A percentile compares a stretch with the other conserved stretches of the same genome.
These are phyloP conservation scores for Melanophora roralis DNA, from an alignment of 2,888 invertebrate species.

Conservation along the genomic window DNA sequence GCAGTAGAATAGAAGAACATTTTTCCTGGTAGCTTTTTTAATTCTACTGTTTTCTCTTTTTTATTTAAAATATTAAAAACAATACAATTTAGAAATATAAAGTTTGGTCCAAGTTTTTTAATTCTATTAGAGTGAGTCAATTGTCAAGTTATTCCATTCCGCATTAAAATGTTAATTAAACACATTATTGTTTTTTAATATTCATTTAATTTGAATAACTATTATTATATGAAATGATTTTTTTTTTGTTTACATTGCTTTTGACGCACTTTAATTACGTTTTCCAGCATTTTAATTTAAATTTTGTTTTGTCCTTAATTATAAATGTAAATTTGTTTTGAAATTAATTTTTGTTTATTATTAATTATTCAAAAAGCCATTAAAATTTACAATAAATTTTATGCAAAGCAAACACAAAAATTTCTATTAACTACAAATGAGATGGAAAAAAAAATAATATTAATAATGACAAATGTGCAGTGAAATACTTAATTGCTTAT, in stretches of 20 bases:
- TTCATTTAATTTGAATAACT: constrained; percentile 39
- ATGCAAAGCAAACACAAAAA: constrained; percentile 53
- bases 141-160: constrained; percentile 29
- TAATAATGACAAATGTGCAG: not conserved
- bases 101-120: too few species aligned
- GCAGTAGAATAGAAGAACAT: too few species aligned
- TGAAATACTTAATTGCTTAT: not conserved
- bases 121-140: too few species aligned
- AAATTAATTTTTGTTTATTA: constrained; percentile 40
- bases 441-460: not conserved
- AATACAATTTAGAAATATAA: too few species aligned
- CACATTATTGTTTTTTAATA: constrained; percentile 46
- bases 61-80: too few species aligned
- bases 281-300: not conserved
- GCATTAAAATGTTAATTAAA: constrained; percentile 50
- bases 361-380: constrained; percentile 52
- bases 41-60: too few species aligned
- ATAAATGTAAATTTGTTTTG: constrained; percentile 36
- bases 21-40: too few species aligned
- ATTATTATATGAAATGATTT: not conserved
- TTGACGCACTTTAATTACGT: not conserved
- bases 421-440: constrained; percentile 25
- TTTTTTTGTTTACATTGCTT: not conserved
- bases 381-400: constrained; percentile 45
- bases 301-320: constrained; percentile 34